Evolutionary conservation across 2,888 invertebrate genomes (phyloP), one percentile per base, ranked within the genome.

Genomic region (Reticulitermes lucifugus): DNA sequence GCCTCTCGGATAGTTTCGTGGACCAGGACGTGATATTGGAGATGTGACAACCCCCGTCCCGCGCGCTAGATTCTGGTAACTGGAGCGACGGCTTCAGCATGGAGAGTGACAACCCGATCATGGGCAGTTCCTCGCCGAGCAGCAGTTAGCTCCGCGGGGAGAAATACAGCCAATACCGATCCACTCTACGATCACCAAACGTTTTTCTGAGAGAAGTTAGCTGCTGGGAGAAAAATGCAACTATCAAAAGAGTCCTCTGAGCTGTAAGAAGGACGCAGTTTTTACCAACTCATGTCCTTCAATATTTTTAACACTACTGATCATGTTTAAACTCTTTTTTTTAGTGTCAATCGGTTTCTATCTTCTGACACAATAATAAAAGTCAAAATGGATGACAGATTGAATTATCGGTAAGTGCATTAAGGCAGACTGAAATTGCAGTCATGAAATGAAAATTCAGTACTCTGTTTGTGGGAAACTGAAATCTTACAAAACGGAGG

Each of bases 11-110:
- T 81, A 87, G 85, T 43, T 83, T 87, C 41, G 84, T 84, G 10
- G 87, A 87, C 77, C 87, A 87, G 84, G 87, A 87, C 79, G 86
- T 86, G 43, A 87, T 87, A 73, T 79, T 87, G 85, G 87, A 87
- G 86, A 86, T 87, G 86, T 87, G 87, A 87, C 86, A 81, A 43
- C 85, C 79, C 65, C 82, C 82, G 29, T 80, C 29, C 14, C 43
- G 77, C 5, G 77, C 82, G 7, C 77, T 84, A 29, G 85, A 86
- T 83, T 84, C 86, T 10, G 86, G 86, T 18, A 83, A 86, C 85
- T 86, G 86, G 86, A 86, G 86, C 82, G 86, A 86, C 10, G 83
- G 81, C 46, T 77, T 77, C 46, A 77, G 77, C 46, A n/a, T 77
- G 22, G 77, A 77, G 21, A 77, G 77, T n/a, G 77, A 77, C 43